Evolutionary conservation across 2,113 vertebrate species (phyloP), one percentile per base, ranked within the genome.

Genomic region (Gallinago undulata): DNA sequence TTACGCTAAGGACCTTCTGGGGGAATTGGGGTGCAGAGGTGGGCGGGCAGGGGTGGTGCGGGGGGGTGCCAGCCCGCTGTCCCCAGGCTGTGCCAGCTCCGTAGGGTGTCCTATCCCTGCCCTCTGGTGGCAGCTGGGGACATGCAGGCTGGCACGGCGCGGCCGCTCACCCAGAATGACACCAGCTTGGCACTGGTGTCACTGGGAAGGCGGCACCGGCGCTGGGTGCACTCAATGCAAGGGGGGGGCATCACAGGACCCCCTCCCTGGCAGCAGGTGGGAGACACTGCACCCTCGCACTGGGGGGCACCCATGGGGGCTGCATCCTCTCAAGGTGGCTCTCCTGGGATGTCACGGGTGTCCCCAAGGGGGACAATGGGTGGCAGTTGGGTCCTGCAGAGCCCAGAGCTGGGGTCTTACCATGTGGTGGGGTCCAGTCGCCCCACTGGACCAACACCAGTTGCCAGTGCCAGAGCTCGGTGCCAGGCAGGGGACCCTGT

Each of bases 101-200:
- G 6, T 64, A 19, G n/a, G 17, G 22, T 2, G 60, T 41, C 57
- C 92, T 33, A 5, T 84, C 84, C 84, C 89, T 94, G 96, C 96
- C 96, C 92, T 95, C 95, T 94, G 89, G 84, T 77, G 95, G 96
- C 79, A 31, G 82, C 82, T 50, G 82, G 60, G 90, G 69, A 43
- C 69, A 45, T 41, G 18, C 78, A 18, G 84, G 37, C 84, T 50
- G 89, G 68, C 48, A 15, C 2, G 0, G 75, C 66, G 5, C 10
- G 1, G 70, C 57, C 2, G 2, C 56, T 62, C 5, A 3, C 19
- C 31, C 73, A 23, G 56, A 3, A 2, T 6, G 10, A 2, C 70
- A n/a, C 53, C 75, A 47, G 75, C 17, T 22, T 15, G 60, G 74
- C 22, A 6, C 72, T 60, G 94, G 85, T 31, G 28, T 57, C 25